A percentile compares a stretch with the other conserved stretches of the same genome.
Conservation (phyloP, 2,797 vertebrate genomes). For the Acrocephalus scirpaceus region DNA sequence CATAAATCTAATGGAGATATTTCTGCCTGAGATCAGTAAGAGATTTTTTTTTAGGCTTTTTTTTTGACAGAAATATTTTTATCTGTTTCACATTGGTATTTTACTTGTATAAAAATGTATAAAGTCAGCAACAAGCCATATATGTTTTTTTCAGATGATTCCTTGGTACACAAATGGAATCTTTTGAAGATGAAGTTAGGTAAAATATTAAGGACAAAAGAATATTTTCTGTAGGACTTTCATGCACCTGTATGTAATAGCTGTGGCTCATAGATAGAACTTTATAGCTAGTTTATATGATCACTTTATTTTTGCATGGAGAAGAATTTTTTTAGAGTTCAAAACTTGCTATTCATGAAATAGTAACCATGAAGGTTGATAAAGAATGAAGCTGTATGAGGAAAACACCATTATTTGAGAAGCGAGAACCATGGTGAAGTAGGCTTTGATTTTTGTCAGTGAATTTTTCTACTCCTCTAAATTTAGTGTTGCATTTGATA, state of each 20-base stretch:
- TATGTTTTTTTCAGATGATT: background rate
- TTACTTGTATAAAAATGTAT: background rate
- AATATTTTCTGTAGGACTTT: background rate
- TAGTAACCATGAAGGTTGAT: background rate
- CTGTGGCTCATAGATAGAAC: background rate
- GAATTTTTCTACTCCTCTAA: background rate
- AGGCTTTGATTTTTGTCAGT: background rate
- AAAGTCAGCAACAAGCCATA: background rate
- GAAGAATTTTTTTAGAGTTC: background rate
- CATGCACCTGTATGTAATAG: background rate
- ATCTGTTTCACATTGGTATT: background rate
- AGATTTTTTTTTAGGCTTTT: background rate
- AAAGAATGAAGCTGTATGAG: background rate
- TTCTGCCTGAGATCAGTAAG: background rate
- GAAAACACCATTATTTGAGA: background rate
- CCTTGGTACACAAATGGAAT: background rate
- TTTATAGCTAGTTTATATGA: background rate
- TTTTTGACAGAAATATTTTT: background rate
- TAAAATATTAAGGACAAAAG: background rate
- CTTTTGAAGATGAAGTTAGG: background rate
- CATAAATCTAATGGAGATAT: background rate
- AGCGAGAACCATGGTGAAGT: background rate
- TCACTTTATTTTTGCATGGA: background rate
- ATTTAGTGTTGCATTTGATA: background rate
- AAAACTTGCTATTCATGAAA: background rate